A percentile compares a stretch with the other conserved stretches of the same genome.
Evolutionary conservation across 2,888 invertebrate genomes (phyloP).

Genomic region (Ophion ellenae): DNA sequence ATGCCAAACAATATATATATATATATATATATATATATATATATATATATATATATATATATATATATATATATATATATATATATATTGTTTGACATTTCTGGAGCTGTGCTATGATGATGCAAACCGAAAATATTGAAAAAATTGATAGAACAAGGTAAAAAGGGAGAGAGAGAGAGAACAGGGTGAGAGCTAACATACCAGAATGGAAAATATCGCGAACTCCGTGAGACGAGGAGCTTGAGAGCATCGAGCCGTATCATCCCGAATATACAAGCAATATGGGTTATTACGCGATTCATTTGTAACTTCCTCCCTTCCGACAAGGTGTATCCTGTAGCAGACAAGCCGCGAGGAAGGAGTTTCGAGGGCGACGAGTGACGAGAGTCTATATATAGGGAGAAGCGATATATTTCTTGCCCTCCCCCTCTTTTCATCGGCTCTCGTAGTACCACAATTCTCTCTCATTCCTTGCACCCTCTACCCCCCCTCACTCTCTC

Average conservation of each 20-base stretch:
- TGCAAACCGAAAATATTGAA: background rate
- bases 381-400: conserved; percentile 25
- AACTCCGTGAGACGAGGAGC: conserved; percentile 75
- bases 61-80: too few relatives aligned
- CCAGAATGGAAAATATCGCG: conserved; percentile 75
- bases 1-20: too few relatives aligned
- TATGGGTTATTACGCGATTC: conserved; percentile 80
- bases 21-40: too few relatives aligned
- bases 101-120: background rate
- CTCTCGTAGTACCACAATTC: conserved; percentile 32
- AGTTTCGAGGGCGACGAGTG: conserved; percentile 55
- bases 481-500: conserved; percentile 16
- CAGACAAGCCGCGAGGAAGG: conserved; percentile 42
- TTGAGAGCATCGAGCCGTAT: conserved; percentile 70
- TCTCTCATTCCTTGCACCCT: background rate
- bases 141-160: background rate
- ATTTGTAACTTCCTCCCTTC: conserved; percentile 77
- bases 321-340: conserved; percentile 29
- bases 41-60: too few relatives aligned
- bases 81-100: background rate
- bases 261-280: conserved; percentile 76
- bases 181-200: conserved; percentile 63
- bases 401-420: conserved; percentile 60
- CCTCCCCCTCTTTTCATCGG: conserved; percentile 49
- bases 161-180: background rate